Evolutionary conservation across 1,140 invertebrate genomes (phyloP).

Genomic region (Camponotus floridanus): DNA sequence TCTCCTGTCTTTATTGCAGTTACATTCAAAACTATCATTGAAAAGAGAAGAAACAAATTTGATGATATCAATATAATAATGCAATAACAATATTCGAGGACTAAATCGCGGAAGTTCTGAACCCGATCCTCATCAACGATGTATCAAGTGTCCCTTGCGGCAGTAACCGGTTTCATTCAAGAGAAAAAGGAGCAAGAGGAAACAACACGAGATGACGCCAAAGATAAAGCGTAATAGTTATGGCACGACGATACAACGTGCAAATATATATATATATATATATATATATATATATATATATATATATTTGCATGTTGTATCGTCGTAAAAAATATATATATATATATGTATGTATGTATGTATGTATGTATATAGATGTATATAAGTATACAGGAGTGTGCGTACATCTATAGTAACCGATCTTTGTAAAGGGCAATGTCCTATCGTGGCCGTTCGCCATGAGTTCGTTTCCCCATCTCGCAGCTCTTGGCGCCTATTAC

Average conservation of each 20-base stretch:
- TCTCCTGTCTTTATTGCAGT: neutral
- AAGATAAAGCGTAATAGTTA: conserved; percentile 25
- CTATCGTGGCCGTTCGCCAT: conserved; percentile 74
- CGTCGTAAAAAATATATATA: no score
- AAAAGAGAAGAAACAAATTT: neutral
- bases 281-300: neutral
- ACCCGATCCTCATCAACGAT: conserved; percentile 7
- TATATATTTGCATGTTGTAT: no score
- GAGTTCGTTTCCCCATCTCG: conserved; percentile 75
- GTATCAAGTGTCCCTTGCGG: conserved; percentile 17
- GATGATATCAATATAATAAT: neutral
- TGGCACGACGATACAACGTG: neutral
- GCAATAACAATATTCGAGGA: conserved; percentile 17
- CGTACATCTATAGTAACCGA: conserved; percentile 51
- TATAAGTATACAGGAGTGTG: conserved; percentile 17
- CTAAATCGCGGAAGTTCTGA: neutral
- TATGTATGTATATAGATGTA: no score
- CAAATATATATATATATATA: neutral
- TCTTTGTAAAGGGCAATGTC: conserved; percentile 78
- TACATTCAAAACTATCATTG: neutral
- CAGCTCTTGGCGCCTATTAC: conserved; percentile 68
- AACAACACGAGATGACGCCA: neutral
- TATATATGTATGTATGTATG: neutral
- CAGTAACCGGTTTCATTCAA: conserved; percentile 42
- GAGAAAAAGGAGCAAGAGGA: neutral